These are phyloP conservation scores for Deilephila porcellus DNA, from an alignment of 2,888 invertebrate genomes.

Conservation along the genomic window DNA sequence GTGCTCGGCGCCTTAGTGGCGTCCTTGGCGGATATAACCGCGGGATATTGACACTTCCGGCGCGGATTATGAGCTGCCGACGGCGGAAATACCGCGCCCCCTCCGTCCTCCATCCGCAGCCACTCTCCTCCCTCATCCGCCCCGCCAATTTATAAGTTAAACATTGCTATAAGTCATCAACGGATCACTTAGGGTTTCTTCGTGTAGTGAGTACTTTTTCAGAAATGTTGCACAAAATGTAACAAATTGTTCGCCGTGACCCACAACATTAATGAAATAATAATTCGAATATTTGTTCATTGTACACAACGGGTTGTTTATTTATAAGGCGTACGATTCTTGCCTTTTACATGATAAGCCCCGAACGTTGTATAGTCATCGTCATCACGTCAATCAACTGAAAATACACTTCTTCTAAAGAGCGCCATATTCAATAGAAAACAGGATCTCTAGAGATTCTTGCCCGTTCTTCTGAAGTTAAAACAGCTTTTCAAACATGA, in stretches of 20 bases:
- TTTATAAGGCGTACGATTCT: too few species aligned
- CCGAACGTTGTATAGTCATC: too few species aligned
- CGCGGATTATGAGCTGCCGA: constrained; percentile 13
- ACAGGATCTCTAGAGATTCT: too few species aligned
- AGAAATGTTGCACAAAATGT: background rate
- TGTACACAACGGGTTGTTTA: too few species aligned
- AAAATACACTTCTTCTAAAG: too few species aligned
- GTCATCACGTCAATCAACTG: too few species aligned
- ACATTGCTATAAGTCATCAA: background rate
- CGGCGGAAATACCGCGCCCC: constrained; percentile 7
- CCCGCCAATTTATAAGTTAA: background rate
- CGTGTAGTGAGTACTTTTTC: background rate
- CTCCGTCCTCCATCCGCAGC: background rate
- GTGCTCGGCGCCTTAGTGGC: background rate
- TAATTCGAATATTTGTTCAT: too few species aligned
- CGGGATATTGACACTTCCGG: constrained; percentile 29
- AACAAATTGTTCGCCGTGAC: too few species aligned
- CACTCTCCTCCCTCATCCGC: background rate
- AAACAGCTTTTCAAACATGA: too few species aligned
- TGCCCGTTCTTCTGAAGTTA: too few species aligned
- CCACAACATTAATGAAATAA: background rate
- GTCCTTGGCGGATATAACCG: constrained; percentile 20
- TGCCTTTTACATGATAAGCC: too few species aligned
- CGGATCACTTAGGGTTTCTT: background rate
- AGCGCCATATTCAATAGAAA: too few species aligned